A percentile compares a stretch with the other conserved stretches of the same genome.
Evolutionary conservation across 1,140 invertebrate genomes (phyloP).

Genomic region (Arion vulgaris): DNA sequence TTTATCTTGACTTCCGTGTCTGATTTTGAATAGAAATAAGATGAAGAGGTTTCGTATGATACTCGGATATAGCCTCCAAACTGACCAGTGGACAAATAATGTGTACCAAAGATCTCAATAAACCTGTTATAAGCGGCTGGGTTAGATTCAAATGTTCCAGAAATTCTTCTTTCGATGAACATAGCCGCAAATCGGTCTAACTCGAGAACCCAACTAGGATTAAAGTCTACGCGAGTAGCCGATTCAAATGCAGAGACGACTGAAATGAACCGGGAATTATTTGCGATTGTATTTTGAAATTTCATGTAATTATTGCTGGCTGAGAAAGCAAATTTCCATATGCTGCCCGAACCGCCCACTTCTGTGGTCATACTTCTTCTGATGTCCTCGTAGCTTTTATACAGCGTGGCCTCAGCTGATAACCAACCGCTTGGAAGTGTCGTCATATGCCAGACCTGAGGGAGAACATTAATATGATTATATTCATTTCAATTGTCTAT

Average conservation of each 20-base stretch:
- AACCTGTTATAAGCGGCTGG: slow-evolving; percentile 34
- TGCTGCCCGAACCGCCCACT: neutral
- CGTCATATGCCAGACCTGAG: slow-evolving; percentile 1
- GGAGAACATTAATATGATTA: too few relatives aligned
- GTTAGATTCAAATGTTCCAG: slow-evolving; percentile 12
- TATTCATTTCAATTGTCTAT: too few relatives aligned
- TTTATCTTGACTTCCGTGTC: slow-evolving; percentile 28
- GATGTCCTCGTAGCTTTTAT: slow-evolving; percentile 33
- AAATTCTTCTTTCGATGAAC: neutral
- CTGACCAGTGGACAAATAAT: slow-evolving; percentile 37
- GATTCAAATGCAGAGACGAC: neutral
- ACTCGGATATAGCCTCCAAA: slow-evolving; percentile 41
- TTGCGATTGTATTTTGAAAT: slow-evolving; percentile 38
- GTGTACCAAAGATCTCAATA: slow-evolving; percentile 43
- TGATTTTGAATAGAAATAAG: slow-evolving; percentile 25
- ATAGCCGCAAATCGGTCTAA: slow-evolving; percentile 2
- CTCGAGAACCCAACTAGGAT: neutral
- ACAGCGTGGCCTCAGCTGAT: neutral
- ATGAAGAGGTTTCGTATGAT: slow-evolving; percentile 22
- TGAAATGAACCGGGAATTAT: slow-evolving; percentile 22
- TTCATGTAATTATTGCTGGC: slow-evolving; percentile 37
- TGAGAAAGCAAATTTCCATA: slow-evolving; percentile 43
- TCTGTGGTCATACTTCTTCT: slow-evolving; percentile 10
- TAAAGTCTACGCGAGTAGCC: neutral
- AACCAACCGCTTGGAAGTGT: neutral